Evolutionary conservation across 2,888 invertebrate genomes (phyloP).

Genomic region (Cantharis nigra): DNA sequence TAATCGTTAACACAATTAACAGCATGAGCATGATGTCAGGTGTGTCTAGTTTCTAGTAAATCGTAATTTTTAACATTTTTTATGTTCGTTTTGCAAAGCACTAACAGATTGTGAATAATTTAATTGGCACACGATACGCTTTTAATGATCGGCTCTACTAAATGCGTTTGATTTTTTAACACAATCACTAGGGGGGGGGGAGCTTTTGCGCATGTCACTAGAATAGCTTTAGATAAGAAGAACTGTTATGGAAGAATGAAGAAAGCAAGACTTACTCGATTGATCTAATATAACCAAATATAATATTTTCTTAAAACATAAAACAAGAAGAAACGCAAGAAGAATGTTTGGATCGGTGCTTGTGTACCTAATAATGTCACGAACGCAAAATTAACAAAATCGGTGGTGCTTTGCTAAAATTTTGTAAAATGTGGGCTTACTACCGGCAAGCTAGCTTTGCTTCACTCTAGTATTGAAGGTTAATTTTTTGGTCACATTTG

Average conservation of each 20-base stretch:
- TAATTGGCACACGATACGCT: neutral
- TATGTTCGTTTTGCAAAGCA: neutral
- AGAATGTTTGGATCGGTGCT: slow-evolving; percentile 6
- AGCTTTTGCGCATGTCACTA: slow-evolving; percentile 25
- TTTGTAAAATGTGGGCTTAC: slow-evolving; percentile 26
- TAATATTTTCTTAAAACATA: neutral
- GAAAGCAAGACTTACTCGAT: slow-evolving; percentile 19
- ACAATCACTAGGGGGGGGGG: neutral
- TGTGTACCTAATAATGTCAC: slow-evolving; percentile 2
- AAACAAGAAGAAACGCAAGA: slow-evolving; percentile 9
- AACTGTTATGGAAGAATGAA: slow-evolving; percentile 7
- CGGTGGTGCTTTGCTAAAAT: slow-evolving; percentile 15
- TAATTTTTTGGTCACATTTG: slow-evolving; percentile 27
- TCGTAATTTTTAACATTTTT: neutral
- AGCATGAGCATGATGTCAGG: slow-evolving; percentile 20
- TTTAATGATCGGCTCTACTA: neutral
- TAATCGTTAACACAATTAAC: slow-evolving; percentile 22
- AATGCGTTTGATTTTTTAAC: neutral
- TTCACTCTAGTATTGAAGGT: slow-evolving; percentile 40
- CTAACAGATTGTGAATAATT: neutral
- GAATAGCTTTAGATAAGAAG: slow-evolving; percentile 11
- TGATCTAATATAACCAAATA: neutral
- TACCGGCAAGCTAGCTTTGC: slow-evolving; percentile 38
- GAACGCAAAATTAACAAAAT: neutral
- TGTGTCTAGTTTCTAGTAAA: slow-evolving; percentile 6